A percentile compares a stretch with the other conserved stretches of the same genome.
These are phyloP conservation scores for Delia radicum DNA, from an alignment of 1,140 invertebrate genomes.

Conservation along the genomic window DNA sequence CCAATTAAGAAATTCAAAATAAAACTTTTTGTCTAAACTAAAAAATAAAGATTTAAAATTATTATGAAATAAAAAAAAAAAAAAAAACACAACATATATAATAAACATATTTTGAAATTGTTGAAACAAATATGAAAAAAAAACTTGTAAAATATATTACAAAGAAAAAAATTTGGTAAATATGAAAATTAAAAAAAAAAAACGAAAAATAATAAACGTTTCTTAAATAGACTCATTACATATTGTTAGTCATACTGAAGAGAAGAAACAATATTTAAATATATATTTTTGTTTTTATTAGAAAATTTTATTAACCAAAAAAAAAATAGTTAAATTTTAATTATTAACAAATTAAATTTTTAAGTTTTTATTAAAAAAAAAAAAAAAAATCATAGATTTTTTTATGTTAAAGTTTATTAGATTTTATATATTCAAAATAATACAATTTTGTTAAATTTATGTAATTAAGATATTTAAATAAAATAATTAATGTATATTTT, in stretches of 20 bases:
- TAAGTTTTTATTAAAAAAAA: not conserved
- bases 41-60: slow-evolving; percentile 22
- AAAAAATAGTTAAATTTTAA: not conserved
- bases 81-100: slow-evolving; percentile 6
- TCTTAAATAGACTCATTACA: too few relatives aligned
- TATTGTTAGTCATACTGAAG: too few relatives aligned
- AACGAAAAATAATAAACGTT: not conserved
- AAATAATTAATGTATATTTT: slow-evolving; percentile 16
- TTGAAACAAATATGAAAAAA: slow-evolving; percentile 1
- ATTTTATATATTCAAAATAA: slow-evolving; percentile 12
- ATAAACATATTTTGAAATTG: slow-evolving; percentile 28
- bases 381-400: not conserved
- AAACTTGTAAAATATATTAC: not conserved
- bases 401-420: not conserved
- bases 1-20: slow-evolving; percentile 16
- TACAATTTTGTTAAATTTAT: slow-evolving; percentile 30
- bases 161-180: slow-evolving; percentile 10
- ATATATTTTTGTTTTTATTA: too few relatives aligned
- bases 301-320: not conserved
- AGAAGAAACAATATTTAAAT: too few relatives aligned
- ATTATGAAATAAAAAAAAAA: slow-evolving; percentile 5
- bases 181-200: not conserved
- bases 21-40: not conserved
- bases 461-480: slow-evolving; percentile 30
- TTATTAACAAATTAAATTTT: too few relatives aligned